These are phyloP conservation scores for Potamilus streckersoni DNA, from an alignment of 1,140 invertebrate genomes.

Conservation along the genomic window DNA sequence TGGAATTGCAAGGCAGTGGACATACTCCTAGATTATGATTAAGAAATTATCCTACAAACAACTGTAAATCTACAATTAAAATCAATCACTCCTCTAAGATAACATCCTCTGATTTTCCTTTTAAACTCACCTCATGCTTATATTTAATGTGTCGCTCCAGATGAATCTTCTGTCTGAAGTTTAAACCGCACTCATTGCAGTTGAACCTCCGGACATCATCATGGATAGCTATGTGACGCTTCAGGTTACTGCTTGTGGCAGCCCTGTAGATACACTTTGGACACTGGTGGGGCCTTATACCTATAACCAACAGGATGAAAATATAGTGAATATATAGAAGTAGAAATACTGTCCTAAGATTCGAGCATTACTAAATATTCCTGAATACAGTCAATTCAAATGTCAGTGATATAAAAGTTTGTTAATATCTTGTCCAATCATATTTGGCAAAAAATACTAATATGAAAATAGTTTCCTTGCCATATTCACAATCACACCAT, in stretches of 20 bases:
- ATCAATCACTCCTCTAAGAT: too few species aligned
- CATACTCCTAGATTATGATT: too few species aligned
- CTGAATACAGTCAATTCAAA: not conserved
- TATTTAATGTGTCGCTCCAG: constrained; percentile 64
- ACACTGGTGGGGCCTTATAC: constrained; percentile 52
- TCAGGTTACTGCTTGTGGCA: constrained; percentile 63
- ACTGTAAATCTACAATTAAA: too few species aligned
- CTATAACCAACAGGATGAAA: constrained; percentile 27
- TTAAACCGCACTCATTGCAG: constrained; percentile 52
- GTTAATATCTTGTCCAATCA: not conserved
- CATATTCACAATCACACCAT: not conserved
- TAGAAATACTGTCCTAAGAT: too few species aligned
- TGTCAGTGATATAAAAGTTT: not conserved
- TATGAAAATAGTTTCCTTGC: not conserved
- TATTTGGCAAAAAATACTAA: not conserved
- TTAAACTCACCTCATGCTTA: constrained; percentile 59
- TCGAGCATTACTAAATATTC: not conserved
- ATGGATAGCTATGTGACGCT: constrained; percentile 62
- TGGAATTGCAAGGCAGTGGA: too few species aligned
- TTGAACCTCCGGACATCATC: constrained; percentile 52
- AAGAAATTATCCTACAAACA: too few species aligned
- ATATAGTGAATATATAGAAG: not conserved
- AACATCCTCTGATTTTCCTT: not conserved
- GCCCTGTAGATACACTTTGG: constrained; percentile 56
- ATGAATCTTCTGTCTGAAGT: constrained; percentile 65